phyloP scores from a whole-genome alignment of 1,140 invertebrate genomes.

The Drosophila sulfurigaster region DNA sequence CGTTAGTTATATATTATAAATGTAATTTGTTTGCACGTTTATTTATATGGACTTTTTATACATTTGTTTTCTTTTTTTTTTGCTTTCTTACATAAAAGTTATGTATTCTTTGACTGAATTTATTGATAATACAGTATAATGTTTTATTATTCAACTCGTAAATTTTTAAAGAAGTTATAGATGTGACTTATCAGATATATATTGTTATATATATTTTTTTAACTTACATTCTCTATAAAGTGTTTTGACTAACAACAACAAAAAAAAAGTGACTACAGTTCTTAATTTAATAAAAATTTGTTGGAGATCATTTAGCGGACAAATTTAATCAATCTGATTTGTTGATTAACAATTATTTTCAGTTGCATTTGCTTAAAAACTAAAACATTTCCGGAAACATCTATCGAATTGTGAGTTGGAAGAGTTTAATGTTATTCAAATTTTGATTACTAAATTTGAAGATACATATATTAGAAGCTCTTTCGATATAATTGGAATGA shows the following conservation, averaged over 20 bases:
- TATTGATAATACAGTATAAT: neutral
- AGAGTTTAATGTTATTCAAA: no score
- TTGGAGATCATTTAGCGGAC: neutral
- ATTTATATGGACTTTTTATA: conserved; percentile 38
- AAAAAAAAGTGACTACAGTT: neutral
- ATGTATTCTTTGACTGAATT: neutral
- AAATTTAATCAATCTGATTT: no score
- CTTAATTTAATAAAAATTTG: neutral
- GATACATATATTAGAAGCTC: no score
- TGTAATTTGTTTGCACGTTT: conserved; percentile 53
- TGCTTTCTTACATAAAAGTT: conserved; percentile 46
- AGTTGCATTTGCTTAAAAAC: no score
- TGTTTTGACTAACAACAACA: conserved; percentile 2
- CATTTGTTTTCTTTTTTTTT: conserved; percentile 29
- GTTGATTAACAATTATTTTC: no score
- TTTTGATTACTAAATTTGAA: no score
- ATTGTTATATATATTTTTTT: neutral
- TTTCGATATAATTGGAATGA: no score
- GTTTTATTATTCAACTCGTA: neutral
- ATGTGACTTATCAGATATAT: neutral
- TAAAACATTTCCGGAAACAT: no score
- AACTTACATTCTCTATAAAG: conserved; percentile 1
- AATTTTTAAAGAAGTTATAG: neutral
- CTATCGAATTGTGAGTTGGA: no score
- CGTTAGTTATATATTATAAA: conserved; percentile 5